Conservation (phyloP, 2,888 invertebrate genomes). For the Eurytoma adleriae region DNA sequence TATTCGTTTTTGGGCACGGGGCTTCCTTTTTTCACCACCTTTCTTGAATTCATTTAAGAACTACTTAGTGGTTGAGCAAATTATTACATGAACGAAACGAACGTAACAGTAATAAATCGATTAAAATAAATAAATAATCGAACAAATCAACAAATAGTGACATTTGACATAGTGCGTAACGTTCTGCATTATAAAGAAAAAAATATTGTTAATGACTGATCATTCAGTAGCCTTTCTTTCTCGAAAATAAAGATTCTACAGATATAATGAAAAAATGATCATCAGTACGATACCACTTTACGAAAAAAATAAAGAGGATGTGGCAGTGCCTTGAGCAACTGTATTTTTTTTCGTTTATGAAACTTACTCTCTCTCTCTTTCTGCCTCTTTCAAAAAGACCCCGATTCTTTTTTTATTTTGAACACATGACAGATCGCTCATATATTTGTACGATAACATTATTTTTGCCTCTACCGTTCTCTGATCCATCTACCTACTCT, state of each 20-base stretch:
- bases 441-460: conserved; percentile 73
- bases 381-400: conserved; percentile 63
- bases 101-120: conserved; percentile 45
- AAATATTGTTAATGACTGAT: conserved; percentile 38
- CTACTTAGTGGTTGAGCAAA: conserved; percentile 49
- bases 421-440: conserved; percentile 75
- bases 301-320: conserved; percentile 63
- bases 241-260: conserved; percentile 40
- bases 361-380: conserved; percentile 61
- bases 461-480: conserved; percentile 62
- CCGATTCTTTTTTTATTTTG: conserved; percentile 65
- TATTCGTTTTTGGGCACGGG: conserved; percentile 68
- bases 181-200: conserved; percentile 37
- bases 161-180: conserved; percentile 47
- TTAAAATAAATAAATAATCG: conserved; percentile 55
- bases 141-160: conserved; percentile 54
- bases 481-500: conserved; percentile 72
- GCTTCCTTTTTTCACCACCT: conserved; percentile 62
- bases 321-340: conserved; percentile 76
- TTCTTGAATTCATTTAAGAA: conserved; percentile 57
- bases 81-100: conserved; percentile 48
- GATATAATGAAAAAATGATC: conserved; percentile 30
- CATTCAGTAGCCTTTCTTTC: conserved; percentile 26
- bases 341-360: conserved; percentile 62
- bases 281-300: conserved; percentile 61